phyloP scores from a whole-genome alignment of 2,888 invertebrate species.

The Dilophus febrilis region DNA sequence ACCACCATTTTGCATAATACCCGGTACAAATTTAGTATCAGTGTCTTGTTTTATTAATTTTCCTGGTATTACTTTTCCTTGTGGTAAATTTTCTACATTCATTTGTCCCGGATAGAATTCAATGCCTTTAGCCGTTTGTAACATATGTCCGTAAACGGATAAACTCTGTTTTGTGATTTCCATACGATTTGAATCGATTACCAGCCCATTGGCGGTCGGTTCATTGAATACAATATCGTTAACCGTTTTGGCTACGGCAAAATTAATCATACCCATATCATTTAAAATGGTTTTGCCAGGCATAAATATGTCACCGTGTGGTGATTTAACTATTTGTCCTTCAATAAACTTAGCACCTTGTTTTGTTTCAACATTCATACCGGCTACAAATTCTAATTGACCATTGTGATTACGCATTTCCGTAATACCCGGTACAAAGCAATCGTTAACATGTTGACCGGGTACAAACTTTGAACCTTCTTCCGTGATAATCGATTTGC shows the following conservation, averaged over 20 bases:
- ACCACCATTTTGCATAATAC: conserved; percentile 46
- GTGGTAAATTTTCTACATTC: conserved; percentile 30
- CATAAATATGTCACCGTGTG: conserved; percentile 41
- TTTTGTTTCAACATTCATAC: conserved; percentile 42
- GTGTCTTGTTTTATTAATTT: conserved; percentile 41
- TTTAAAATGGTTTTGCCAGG: conserved; percentile 39
- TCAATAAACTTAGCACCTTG: conserved; percentile 46
- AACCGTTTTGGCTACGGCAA: conserved; percentile 39
- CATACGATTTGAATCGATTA: conserved; percentile 38
- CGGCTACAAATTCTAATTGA: conserved; percentile 38
- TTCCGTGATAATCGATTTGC: conserved; percentile 42
- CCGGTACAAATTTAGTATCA: conserved; percentile 49
- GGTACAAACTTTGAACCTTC: conserved; percentile 47
- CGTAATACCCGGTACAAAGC: conserved; percentile 43
- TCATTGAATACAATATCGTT: conserved; percentile 39
- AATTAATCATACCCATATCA: conserved; percentile 34
- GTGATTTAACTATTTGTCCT: conserved; percentile 43
- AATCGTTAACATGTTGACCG: conserved; percentile 38
- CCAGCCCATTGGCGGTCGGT: conserved; percentile 36
- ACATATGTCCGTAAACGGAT: conserved; percentile 46
- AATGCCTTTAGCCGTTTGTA: conserved; percentile 44
- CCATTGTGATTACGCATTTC: conserved; percentile 29
- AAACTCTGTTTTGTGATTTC: conserved; percentile 35
- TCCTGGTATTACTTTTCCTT: conserved; percentile 46
- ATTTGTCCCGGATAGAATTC: conserved; percentile 39